These are phyloP conservation scores for Semaprochilodus insignis DNA, from an alignment of 2,797 vertebrate species.

Conservation along the genomic window DNA sequence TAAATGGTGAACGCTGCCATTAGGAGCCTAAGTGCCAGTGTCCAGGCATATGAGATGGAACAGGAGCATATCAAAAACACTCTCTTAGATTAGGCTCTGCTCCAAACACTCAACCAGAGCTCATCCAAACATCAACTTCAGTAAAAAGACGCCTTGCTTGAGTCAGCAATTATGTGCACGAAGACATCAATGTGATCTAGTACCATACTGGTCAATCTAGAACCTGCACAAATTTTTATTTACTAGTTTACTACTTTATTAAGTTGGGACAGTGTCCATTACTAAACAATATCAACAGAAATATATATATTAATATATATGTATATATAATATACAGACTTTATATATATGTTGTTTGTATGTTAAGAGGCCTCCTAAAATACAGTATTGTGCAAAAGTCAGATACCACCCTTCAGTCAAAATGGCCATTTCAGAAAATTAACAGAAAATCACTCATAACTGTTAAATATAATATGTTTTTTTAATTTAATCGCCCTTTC, in stretches of 20 bases:
- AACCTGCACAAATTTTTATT: not conserved
- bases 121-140: constrained; percentile 47
- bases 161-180: constrained; percentile 39
- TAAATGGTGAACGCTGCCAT: constrained; percentile 58
- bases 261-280: not conserved
- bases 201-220: not conserved
- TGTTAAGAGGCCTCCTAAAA: too few species aligned
- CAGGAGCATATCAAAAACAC: constrained; percentile 73
- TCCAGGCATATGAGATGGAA: constrained; percentile 78
- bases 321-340: too few species aligned
- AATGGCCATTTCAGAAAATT: too few species aligned
- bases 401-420: too few species aligned
- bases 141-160: constrained; percentile 23
- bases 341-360: too few species aligned
- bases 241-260: not conserved
- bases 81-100: constrained; percentile 70
- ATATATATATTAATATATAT: too few species aligned
- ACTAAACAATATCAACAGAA: not conserved
- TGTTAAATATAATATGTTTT: too few species aligned
- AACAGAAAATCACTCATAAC: too few species aligned
- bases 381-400: too few species aligned
- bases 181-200: not conserved
- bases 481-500: too few species aligned
- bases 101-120: constrained; percentile 43
- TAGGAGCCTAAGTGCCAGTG: constrained; percentile 78